Evolutionary conservation across 2,797 vertebrate genomes (phyloP).

Genomic region (Lagodon rhomboides): DNA sequence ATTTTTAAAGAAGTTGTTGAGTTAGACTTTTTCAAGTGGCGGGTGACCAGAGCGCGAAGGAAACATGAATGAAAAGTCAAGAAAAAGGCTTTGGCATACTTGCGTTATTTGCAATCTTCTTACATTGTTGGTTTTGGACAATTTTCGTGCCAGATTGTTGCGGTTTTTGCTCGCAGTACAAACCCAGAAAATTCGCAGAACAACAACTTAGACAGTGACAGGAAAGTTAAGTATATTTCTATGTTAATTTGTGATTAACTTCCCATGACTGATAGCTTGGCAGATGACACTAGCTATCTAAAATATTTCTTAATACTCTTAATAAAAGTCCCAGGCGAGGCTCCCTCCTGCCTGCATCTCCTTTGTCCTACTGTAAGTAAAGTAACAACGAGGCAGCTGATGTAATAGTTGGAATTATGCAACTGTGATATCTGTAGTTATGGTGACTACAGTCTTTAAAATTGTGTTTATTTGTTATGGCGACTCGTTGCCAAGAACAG

Average conservation of each 20-base stretch:
- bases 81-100: neutral
- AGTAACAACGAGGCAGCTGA: slow-evolving; percentile 6
- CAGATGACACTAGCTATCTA: neutral
- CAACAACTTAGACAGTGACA: neutral
- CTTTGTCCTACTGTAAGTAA: neutral
- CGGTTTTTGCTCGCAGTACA: slow-evolving; percentile 3
- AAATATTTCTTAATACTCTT: neutral
- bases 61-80: slow-evolving; percentile 27
- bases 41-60: neutral
- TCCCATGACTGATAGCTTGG: slow-evolving; percentile 24
- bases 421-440: slow-evolving; percentile 31
- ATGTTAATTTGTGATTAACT: slow-evolving; percentile 20
- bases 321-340: neutral
- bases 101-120: neutral
- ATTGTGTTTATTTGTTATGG: slow-evolving; percentile 46
- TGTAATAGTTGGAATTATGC: neutral
- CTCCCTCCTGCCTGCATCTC: neutral
- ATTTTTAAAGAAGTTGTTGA: slow-evolving; percentile 34
- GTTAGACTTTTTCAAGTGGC: slow-evolving; percentile 20
- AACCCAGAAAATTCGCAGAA: slow-evolving; percentile 13
- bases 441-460: slow-evolving; percentile 15
- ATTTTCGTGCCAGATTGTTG: slow-evolving; percentile 15
- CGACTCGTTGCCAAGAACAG: slow-evolving; percentile 31
- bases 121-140: slow-evolving; percentile 26
- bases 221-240: slow-evolving; percentile 3